Base-by-base conservation (phyloP, 2,113 vertebrate species). In the Sinocyclocheilus anshuiensis region DNA sequence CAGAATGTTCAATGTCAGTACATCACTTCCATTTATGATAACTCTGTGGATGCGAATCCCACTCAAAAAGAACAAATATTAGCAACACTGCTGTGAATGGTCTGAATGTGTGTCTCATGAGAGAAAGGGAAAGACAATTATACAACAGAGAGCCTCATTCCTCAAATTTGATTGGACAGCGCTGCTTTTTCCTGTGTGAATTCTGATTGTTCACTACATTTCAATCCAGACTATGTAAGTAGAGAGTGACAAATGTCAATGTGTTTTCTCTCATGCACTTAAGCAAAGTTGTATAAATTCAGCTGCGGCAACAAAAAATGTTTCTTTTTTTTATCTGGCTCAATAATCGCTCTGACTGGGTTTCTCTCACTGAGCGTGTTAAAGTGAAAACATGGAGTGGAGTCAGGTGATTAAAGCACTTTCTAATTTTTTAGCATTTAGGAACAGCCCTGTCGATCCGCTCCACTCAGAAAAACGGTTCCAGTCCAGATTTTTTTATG, bases 1-100 rank as follows among this genome's bases (percentile, higher is more conserved):
- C 45, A 71, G 42, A 82, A 10, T 13, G 8, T 53, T 76, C 48
- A 78, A 10, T 69, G 24, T 42, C n/a, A 76, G 53, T 81, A 24
- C 50, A 86, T 86, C 67, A 55, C 24, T 55, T 65, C 57, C 50
- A 86, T 86, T 86, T 74, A 55, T 45, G 53, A 55, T 29, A 29
- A 78, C 50, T 26, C 63, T n/a, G 76, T 81, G 85, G 78, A 45
- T 83, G 81, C 83, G 15, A 77, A 50, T 63, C 84, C 84, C 81
- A 88, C 84, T 78, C 75, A 65, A 33, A 36, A 69, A 59, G 39
- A 8, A 77, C 81, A 61, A 26, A 84, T 13, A 76, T 83, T 83
- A 78, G 53, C 61, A 86, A 88, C 72, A 88, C 55, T 42, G 20
- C 15, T 33, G 10, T 63, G 63, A 69, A 55, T 53, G 74, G 6